Conservation (phyloP, 1,140 invertebrate genomes). For the Neelides sp. region DNA sequence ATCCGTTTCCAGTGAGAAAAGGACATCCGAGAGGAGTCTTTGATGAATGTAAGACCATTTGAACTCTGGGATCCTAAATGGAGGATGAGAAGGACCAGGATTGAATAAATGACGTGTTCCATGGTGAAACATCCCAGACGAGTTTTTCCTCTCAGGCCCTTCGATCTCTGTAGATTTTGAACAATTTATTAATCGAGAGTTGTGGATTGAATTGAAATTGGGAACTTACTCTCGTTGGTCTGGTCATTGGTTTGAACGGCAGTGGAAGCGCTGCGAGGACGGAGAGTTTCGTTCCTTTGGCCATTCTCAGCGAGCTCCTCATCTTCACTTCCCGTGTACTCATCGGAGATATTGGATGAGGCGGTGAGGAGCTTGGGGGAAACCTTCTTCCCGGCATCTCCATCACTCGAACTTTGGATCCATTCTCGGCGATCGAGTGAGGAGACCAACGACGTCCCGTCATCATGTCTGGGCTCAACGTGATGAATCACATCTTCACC, state of each 20-base stretch:
- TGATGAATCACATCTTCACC: constrained; percentile 31
- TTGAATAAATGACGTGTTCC: constrained; percentile 71
- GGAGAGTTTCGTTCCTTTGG: background rate
- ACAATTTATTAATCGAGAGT: too few relatives aligned
- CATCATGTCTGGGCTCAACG: constrained; percentile 26
- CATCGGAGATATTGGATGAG: background rate
- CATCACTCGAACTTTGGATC: constrained; percentile 27
- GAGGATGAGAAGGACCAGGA: constrained; percentile 84
- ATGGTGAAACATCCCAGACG: constrained; percentile 28
- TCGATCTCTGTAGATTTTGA: too few relatives aligned
- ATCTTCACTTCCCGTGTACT: background rate
- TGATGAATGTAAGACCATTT: constrained; percentile 99
- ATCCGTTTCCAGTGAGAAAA: constrained; percentile 94
- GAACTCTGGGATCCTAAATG: constrained; percentile 98
- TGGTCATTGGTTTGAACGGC: constrained; percentile 56
- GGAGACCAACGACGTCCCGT: constrained; percentile 23
- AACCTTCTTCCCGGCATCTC: constrained; percentile 31
- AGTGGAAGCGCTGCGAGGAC: constrained; percentile 49
- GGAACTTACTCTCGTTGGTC: too few relatives aligned
- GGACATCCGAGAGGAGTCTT: constrained; percentile 83
- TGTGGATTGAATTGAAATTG: too few relatives aligned
- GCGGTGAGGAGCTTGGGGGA: too few relatives aligned
- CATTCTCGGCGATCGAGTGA: constrained; percentile 26
- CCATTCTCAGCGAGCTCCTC: background rate
- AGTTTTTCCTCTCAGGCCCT: constrained; percentile 21